Percentiles rank a stretch among this genome's conserved stretches.
phyloP scores from a whole-genome alignment of 2,888 invertebrate genomes.

The Blastobasis lacticolella region DNA sequence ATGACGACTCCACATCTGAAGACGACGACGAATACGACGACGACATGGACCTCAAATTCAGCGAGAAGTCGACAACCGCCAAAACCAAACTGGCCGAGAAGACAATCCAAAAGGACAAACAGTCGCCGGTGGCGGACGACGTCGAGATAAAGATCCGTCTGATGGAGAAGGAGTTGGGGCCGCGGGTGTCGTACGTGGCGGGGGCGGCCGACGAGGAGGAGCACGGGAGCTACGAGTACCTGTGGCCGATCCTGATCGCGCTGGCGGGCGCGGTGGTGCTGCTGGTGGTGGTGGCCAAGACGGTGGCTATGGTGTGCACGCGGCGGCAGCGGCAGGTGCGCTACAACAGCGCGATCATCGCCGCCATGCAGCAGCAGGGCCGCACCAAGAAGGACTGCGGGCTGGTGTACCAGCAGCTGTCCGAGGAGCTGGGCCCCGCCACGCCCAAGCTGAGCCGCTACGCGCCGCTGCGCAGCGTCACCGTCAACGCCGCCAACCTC shows the following conservation, averaged over 20 bases:
- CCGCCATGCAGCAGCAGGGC: constrained; percentile 68
- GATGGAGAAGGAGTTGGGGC: constrained; percentile 45
- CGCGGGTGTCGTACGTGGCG: constrained; percentile 36
- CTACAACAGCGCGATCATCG: constrained; percentile 70
- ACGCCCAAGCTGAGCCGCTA: constrained; percentile 81
- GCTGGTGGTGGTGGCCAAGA: constrained; percentile 67
- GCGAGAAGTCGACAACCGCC: constrained; percentile 53
- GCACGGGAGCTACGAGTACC: constrained; percentile 64
- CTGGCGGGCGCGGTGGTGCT: constrained; percentile 72
- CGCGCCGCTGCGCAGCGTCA: constrained; percentile 69
- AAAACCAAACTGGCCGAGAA: constrained; percentile 38
- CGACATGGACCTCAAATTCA: constrained; percentile 45
- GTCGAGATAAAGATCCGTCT: constrained; percentile 50
- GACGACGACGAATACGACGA: constrained; percentile 45
- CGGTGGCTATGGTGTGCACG: constrained; percentile 57
- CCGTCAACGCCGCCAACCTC: constrained; percentile 60
- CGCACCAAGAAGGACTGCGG: constrained; percentile 81
- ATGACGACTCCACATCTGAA: constrained; percentile 47
- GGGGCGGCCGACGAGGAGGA: constrained; percentile 48
- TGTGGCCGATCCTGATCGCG: constrained; percentile 75
- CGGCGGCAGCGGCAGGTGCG: constrained; percentile 51
- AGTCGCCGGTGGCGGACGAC: constrained; percentile 21
- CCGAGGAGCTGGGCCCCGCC: constrained; percentile 82
- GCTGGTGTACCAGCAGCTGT: constrained; percentile 84
- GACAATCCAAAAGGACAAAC: constrained; percentile 11